Conservation (phyloP, 2,888 invertebrate genomes). For the Ecliptopera silaceata region DNA sequence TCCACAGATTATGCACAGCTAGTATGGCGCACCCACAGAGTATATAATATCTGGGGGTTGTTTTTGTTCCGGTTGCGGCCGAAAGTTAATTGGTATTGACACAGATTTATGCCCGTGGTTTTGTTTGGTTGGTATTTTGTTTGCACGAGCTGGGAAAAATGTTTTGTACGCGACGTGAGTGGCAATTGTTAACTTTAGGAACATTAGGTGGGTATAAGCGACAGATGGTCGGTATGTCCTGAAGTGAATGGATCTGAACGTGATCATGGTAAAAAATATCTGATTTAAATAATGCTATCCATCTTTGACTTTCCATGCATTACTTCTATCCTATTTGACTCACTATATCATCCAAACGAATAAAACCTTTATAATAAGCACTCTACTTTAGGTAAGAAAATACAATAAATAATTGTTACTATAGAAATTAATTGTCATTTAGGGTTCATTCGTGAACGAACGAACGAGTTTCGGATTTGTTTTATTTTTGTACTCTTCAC, state of each 20-base stretch:
- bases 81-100: conserved; percentile 63
- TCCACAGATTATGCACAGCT: conserved; percentile 7
- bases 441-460: too few relatives aligned
- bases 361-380: too few relatives aligned
- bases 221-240: neutral
- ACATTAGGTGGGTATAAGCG: conserved; percentile 1
- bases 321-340: too few relatives aligned
- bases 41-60: conserved; percentile 17
- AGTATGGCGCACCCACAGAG: neutral
- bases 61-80: conserved; percentile 36
- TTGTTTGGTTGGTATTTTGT: conserved; percentile 46
- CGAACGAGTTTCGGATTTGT: too few relatives aligned
- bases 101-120: conserved; percentile 56
- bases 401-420: too few relatives aligned
- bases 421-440: too few relatives aligned
- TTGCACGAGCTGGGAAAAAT: conserved; percentile 22
- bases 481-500: too few relatives aligned
- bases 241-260: neutral
- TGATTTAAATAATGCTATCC: too few relatives aligned
- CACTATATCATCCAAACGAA: too few relatives aligned
- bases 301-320: too few relatives aligned
- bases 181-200: conserved; percentile 10
- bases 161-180: conserved; percentile 19
- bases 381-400: too few relatives aligned
- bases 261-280: neutral